Evolutionary conservation across 2,113 vertebrate species (phyloP).

Genomic region (Ariopsis seemanni): DNA sequence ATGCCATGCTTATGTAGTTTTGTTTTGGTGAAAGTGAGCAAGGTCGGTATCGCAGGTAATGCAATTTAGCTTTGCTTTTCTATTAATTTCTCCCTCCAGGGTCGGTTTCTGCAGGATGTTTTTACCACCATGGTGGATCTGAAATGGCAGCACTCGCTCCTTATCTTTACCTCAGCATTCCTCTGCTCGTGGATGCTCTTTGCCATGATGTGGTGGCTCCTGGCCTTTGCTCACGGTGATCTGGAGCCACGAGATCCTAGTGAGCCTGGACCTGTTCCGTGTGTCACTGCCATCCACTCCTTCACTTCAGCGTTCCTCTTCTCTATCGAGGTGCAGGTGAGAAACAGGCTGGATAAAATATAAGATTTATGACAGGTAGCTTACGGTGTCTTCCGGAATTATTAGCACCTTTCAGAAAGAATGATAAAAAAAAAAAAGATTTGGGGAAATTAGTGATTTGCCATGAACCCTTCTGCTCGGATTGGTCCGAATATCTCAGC

Average conservation of each 20-base stretch:
- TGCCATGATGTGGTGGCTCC: slow-evolving; percentile 82
- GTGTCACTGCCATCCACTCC: slow-evolving; percentile 79
- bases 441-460: not conserved
- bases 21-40: not conserved
- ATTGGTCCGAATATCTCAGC: not conserved
- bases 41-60: not conserved
- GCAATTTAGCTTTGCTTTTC: not conserved
- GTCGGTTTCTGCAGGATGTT: slow-evolving; percentile 81
- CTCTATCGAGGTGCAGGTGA: slow-evolving; percentile 82
- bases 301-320: slow-evolving; percentile 84
- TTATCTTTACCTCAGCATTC: slow-evolving; percentile 82
- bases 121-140: slow-evolving; percentile 86
- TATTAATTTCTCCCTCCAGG: slow-evolving; percentile 57
- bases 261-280: slow-evolving; percentile 66
- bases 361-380: not conserved
- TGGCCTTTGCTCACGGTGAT: slow-evolving; percentile 82
- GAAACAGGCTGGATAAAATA: not conserved
- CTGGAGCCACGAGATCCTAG: slow-evolving; percentile 66
- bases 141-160: slow-evolving; percentile 80
- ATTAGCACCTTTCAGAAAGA: not conserved
- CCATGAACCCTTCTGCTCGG: not conserved
- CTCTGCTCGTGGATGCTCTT: slow-evolving; percentile 85
- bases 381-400: not conserved
- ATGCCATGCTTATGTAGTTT: not conserved
- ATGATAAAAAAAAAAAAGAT: not conserved